Conservation (phyloP, 2,797 vertebrate species). For the Melanotaenia boesemani region DNA sequence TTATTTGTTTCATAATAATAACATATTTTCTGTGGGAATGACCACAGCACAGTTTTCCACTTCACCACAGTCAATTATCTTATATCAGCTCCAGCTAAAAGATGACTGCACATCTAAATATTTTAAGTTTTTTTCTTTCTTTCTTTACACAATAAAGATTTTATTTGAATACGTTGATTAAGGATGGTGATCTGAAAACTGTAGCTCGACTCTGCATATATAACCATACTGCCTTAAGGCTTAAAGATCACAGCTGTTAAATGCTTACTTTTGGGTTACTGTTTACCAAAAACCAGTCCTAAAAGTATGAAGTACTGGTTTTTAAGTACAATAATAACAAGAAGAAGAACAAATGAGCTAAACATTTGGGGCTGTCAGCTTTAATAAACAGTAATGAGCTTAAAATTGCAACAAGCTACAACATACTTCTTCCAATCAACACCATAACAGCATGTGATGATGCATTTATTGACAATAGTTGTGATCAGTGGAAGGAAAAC, state of each 20-base stretch:
- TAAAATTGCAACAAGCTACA: slow-evolving; percentile 30
- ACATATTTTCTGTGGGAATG: too few species aligned
- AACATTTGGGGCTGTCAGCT: slow-evolving; percentile 18
- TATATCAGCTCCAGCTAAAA: too few species aligned
- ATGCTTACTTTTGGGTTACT: not conserved
- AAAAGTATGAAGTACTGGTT: too few species aligned
- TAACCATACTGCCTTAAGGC: not conserved
- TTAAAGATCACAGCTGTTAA: not conserved
- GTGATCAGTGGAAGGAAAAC: slow-evolving; percentile 52
- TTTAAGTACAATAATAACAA: not conserved
- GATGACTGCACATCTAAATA: too few species aligned
- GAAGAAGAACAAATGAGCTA: not conserved
- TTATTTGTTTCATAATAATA: too few species aligned
- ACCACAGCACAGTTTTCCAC: too few species aligned
- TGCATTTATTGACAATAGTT: slow-evolving; percentile 51
- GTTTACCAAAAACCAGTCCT: not conserved
- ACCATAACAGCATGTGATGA: slow-evolving; percentile 58
- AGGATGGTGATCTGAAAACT: too few species aligned
- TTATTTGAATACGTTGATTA: too few species aligned
- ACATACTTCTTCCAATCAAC: slow-evolving; percentile 58
- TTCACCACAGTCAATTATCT: too few species aligned
- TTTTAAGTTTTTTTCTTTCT: too few species aligned
- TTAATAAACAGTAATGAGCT: slow-evolving; percentile 43
- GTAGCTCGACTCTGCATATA: not conserved
- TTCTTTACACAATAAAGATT: too few species aligned